phyloP scores from a whole-genome alignment of 2,797 vertebrate genomes.

The Sus cebifrons region DNA sequence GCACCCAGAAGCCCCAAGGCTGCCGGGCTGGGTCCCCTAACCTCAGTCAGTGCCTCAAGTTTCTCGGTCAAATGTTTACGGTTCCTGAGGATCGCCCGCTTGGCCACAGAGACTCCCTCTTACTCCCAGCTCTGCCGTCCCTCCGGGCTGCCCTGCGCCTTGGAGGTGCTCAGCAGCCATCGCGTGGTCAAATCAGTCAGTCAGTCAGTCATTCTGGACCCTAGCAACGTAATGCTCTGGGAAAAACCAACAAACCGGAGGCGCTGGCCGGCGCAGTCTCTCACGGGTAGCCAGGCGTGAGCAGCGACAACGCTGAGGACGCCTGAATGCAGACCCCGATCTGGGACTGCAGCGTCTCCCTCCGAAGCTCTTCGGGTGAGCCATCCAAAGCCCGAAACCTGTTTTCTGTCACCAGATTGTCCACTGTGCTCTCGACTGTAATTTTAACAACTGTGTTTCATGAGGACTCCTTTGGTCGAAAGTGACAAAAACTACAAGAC shows the following conservation, averaged over 20 bases:
- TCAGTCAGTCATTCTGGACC: not conserved
- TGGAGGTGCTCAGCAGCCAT: not conserved
- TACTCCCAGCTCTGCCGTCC: not conserved
- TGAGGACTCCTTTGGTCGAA: not conserved
- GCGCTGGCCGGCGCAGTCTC: accelerated
- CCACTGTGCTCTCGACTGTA: not conserved
- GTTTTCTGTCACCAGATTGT: not conserved
- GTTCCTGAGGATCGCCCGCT: not conserved
- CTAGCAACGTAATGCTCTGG: not conserved
- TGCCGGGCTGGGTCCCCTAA: accelerated
- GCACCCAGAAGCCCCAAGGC: not conserved
- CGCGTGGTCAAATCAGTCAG: not conserved
- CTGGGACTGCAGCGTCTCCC: not conserved
- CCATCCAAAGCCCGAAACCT: accelerated
- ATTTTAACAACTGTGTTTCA: not conserved
- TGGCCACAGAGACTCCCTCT: too few relatives aligned
- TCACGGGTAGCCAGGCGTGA: not conserved
- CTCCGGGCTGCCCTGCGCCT: accelerated
- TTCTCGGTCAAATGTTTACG: not conserved
- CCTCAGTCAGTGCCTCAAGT: accelerated
- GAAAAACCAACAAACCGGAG: not conserved
- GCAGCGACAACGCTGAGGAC: accelerated
- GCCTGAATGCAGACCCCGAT: too few relatives aligned
- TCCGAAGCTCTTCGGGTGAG: accelerated
- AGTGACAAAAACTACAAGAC: not conserved